A percentile compares a stretch with the other conserved stretches of the same genome.
Conservation (phyloP, 2,888 invertebrate species). For the Copidosoma aretas region DNA sequence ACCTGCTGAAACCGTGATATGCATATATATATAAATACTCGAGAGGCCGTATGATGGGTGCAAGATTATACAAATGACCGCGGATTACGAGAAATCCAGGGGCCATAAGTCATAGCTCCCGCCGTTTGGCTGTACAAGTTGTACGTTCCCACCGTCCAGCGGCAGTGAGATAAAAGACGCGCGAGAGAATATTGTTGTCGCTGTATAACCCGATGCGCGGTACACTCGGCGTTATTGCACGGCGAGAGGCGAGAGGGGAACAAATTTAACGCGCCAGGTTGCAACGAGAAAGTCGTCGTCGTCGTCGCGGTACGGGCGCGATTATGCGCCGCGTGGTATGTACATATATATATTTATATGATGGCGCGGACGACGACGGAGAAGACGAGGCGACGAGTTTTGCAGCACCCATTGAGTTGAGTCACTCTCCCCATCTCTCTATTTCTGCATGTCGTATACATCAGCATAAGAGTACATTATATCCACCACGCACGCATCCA, state of each 20-base stretch:
- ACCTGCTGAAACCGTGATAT: too few relatives aligned
- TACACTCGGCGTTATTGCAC: too few relatives aligned
- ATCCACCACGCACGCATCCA: not conserved
- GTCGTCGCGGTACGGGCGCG: too few relatives aligned
- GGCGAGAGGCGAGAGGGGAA: too few relatives aligned
- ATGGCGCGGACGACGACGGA: constrained; percentile 6
- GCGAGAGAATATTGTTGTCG: too few relatives aligned
- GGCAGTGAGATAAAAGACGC: too few relatives aligned
- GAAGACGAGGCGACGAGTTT: constrained; percentile 21
- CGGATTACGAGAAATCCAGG: not conserved
- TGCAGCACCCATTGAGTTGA: constrained; percentile 13
- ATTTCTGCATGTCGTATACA: constrained; percentile 8
- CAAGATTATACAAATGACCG: not conserved
- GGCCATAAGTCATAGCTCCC: not conserved
- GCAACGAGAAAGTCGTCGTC: too few relatives aligned
- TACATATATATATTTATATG: not conserved
- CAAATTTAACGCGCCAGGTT: too few relatives aligned
- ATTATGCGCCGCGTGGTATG: too few relatives aligned
- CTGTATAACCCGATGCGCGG: too few relatives aligned
- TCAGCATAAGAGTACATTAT: too few relatives aligned
- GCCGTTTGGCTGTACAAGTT: not conserved
- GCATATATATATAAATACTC: too few relatives aligned
- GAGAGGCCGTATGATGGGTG: not conserved
- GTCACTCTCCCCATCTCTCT: constrained; percentile 22
- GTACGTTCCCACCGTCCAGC: not conserved